Base-by-base conservation (phyloP, 2,797 vertebrate species). In the Silurus lanzhouensis region DNA sequence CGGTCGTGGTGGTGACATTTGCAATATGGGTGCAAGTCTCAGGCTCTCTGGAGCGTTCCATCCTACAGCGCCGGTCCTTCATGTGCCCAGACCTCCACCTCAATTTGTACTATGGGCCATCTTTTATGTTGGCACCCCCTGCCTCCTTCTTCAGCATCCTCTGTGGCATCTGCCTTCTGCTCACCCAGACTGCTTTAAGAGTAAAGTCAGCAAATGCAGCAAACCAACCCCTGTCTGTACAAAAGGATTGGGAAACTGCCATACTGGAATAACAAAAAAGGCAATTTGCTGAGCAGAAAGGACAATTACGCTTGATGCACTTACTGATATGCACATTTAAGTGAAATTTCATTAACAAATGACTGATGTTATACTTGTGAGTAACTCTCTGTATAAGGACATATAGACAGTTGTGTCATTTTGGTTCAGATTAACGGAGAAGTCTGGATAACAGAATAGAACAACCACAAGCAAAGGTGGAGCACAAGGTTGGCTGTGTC, bases 11-110 rank as follows among this genome's bases (percentile, higher is more conserved):
- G 74, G 8, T 96, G 84, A 95, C 98, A 91, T 97, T 96, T 68
- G 93, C 97, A 91, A 94, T 96, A 91, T 98, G 97, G 97, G 90
- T 97, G 84, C 95, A 98, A 88, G 94, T 94, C 0, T 91, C 97
- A 91, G 95, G 95, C 83, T 96, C 96, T 91, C 92, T 99, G 90
- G 95, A 97, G 88, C 92, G 90, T 89, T 98, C 97, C 72, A 92
- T 88, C 79, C 88, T 85, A 20, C 90, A 88, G 88, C 96, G 93
- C 88, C 92, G 93, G 85, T 64, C n/a, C 44, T 91, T 90, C 70
- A 83, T 90, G 66, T 97, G 97, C 82, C 87, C 91, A 13, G 92
- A 94, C 31, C 96, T 96, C 91, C 91, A 93, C 31, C 92, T 97
- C 81, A 94, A 91, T 27, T 74, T 97, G 81, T 94, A 89, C 74